Percentiles rank a stretch among this genome's conserved stretches.
These are phyloP conservation scores for Malurus leucopterus DNA, from an alignment of 2,797 vertebrate genomes.

Conservation along the genomic window DNA sequence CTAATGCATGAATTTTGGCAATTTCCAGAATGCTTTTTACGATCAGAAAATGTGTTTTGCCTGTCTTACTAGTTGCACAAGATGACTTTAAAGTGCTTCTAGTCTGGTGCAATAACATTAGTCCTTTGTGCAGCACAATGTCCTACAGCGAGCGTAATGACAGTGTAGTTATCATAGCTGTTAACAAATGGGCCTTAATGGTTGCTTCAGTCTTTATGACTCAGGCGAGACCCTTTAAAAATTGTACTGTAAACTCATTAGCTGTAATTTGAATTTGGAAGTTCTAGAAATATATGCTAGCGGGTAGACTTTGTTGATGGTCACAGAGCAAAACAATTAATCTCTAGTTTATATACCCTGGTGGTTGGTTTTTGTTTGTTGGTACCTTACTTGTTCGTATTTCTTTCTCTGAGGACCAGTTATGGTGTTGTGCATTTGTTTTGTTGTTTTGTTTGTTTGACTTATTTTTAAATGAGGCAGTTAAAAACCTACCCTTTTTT, in stretches of 20 bases:
- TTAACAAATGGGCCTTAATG: constrained; percentile 53
- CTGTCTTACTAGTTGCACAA: constrained; percentile 30
- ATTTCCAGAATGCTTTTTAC: constrained; percentile 27
- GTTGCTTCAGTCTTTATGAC: constrained; percentile 44
- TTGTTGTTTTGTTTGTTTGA: background rate
- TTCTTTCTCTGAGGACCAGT: background rate
- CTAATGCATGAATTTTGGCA: background rate
- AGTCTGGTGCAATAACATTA: constrained; percentile 34
- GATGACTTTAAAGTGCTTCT: constrained; percentile 49
- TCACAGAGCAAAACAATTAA: constrained; percentile 21
- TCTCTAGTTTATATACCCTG: background rate
- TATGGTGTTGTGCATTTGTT: background rate
- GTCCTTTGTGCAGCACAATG: constrained; percentile 31
- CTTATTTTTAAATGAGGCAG: background rate
- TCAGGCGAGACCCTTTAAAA: constrained; percentile 38
- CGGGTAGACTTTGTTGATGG: constrained; percentile 24
- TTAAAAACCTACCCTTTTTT: background rate
- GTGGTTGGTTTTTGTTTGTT: background rate
- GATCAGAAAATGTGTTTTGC: constrained; percentile 34
- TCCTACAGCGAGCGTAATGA: constrained; percentile 41
- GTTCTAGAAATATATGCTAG: constrained; percentile 36
- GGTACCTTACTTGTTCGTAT: background rate
- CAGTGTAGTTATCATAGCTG: constrained; percentile 55
- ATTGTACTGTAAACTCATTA: constrained; percentile 52
- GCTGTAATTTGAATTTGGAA: constrained; percentile 33